Evolutionary conservation across 2,113 vertebrate species (phyloP).

Genomic region (Verasper variegatus): DNA sequence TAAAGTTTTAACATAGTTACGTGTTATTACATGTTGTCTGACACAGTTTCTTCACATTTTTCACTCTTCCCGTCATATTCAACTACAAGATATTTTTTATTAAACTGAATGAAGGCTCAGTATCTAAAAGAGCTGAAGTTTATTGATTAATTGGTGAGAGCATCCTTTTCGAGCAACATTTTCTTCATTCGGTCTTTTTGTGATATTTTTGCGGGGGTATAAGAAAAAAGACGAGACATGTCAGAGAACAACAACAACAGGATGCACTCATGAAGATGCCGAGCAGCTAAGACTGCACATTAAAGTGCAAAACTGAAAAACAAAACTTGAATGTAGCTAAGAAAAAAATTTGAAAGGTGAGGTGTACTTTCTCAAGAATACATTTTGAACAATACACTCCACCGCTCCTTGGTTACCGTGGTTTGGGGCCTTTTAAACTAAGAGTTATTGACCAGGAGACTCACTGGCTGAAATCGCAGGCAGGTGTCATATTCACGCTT

Average conservation of each 20-base stretch:
- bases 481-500: slow-evolving; percentile 56
- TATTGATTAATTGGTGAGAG: no score
- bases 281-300: not conserved
- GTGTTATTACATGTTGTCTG: no score
- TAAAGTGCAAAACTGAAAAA: not conserved
- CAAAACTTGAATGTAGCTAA: not conserved
- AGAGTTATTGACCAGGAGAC: slow-evolving; percentile 55
- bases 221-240: not conserved
- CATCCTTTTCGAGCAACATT: no score
- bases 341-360: not conserved
- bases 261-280: not conserved
- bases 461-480: slow-evolving; percentile 36
- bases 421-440: slow-evolving; percentile 24
- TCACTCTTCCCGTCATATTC: no score
- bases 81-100: no score
- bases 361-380: not conserved
- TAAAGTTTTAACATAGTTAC: no score
- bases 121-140: no score
- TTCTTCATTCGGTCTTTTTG: not conserved
- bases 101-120: no score
- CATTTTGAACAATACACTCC: not conserved
- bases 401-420: not conserved
- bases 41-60: no score
- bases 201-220: not conserved
- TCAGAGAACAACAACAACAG: not conserved